Evolutionary conservation across 1,140 invertebrate species (phyloP).

Genomic region (Elysia chlorotica): DNA sequence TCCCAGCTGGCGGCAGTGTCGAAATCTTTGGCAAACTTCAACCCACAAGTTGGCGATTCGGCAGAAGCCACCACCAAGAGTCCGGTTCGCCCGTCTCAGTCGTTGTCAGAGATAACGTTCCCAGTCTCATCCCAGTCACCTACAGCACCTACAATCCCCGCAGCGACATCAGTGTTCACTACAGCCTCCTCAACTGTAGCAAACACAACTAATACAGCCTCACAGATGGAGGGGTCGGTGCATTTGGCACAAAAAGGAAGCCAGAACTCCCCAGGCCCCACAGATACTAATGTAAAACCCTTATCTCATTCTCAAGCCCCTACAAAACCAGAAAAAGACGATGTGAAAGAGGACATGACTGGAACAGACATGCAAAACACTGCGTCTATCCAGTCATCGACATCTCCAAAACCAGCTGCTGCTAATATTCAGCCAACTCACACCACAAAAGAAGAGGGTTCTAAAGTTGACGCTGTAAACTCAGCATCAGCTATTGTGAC

Average conservation of each 20-base stretch:
- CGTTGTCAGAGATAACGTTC: neutral
- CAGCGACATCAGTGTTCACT: neutral
- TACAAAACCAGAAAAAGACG: no score
- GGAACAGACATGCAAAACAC: no score
- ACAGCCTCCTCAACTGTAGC: constrained; percentile 4
- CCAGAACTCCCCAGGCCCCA: no score
- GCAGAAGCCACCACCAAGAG: neutral
- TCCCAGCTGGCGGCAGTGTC: constrained; percentile 17
- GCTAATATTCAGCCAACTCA: no score
- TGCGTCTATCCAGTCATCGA: no score
- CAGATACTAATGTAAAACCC: no score
- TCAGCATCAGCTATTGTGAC: neutral
- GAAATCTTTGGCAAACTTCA: constrained; percentile 14
- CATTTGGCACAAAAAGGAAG: no score
- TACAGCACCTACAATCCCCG: neutral
- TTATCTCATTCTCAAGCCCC: no score
- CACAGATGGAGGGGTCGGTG: neutral
- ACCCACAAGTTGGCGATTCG: neutral
- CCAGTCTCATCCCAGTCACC: constrained; percentile 1
- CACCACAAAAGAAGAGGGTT: no score
- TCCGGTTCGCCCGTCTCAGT: neutral
- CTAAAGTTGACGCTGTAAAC: no score
- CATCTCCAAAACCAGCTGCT: no score
- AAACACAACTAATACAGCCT: constrained; percentile 14
- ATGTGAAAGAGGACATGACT: no score